A percentile compares a stretch with the other conserved stretches of the same genome.
Evolutionary conservation across 2,797 vertebrate genomes (phyloP).

Genomic region (Coccyzus lansbergi): DNA sequence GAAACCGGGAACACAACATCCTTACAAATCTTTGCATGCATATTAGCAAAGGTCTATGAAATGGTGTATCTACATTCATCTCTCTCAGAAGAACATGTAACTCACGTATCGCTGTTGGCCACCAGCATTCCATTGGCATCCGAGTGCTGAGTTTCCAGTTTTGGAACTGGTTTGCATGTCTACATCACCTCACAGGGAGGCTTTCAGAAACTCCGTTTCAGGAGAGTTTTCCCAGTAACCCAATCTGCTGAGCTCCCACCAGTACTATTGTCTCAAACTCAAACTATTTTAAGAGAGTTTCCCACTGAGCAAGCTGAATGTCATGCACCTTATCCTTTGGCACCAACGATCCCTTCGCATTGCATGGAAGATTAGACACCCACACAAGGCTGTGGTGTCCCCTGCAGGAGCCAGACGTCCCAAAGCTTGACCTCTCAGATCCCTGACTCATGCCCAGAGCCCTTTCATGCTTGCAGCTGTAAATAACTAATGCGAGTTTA

Average conservation of each 20-base stretch:
- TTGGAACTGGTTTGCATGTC: not conserved
- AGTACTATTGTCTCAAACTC: not conserved
- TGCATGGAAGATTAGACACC: not conserved
- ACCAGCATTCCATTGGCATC: not conserved
- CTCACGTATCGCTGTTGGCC: not conserved
- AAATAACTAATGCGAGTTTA: constrained; percentile 46
- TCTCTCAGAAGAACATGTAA: not conserved
- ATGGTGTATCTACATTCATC: not conserved
- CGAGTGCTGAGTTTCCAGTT: not conserved
- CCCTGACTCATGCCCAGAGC: constrained; percentile 4
- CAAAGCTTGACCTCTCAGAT: not conserved
- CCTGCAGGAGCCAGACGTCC: not conserved
- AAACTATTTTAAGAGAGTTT: not conserved
- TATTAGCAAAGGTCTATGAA: rapidly evolving
- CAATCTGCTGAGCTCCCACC: not conserved
- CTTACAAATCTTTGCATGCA: not conserved
- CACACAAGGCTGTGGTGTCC: not conserved
- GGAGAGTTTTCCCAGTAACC: not conserved
- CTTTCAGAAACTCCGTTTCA: not conserved
- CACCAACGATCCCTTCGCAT: not conserved
- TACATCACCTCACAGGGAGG: not conserved
- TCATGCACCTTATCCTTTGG: not conserved
- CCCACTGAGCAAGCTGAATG: not conserved
- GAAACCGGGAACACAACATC: not conserved
- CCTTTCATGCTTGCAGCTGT: constrained; percentile 18